Conservation (phyloP, 2,797 vertebrate species). For the Poecilia velifera region DNA sequence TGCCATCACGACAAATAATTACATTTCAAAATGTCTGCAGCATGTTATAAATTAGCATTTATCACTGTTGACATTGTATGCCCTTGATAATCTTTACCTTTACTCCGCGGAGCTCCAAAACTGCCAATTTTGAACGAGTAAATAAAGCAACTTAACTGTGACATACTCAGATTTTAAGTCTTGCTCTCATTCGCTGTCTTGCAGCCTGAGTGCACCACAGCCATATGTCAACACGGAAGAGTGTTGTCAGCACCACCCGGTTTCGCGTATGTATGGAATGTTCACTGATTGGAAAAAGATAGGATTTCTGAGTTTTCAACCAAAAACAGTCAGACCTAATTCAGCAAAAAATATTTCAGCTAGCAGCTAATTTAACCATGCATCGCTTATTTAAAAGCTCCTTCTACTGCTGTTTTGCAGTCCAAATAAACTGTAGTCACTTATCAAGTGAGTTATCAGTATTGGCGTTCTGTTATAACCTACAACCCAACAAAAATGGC, state of each 20-base stretch:
- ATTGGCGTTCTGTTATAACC: constrained; percentile 10
- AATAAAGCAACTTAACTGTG: not conserved
- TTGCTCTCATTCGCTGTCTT: too few relatives aligned
- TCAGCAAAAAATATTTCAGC: not conserved
- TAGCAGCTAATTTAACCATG: not conserved
- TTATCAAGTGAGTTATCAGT: constrained; percentile 12
- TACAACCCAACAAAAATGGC: constrained; percentile 18
- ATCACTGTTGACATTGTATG: not conserved
- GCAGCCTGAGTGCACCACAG: not conserved
- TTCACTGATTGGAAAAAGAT: not conserved
- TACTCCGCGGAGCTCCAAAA: not conserved
- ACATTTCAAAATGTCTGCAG: not conserved
- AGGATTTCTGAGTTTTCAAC: not conserved
- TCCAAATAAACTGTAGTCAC: constrained; percentile 23
- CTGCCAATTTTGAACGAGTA: not conserved
- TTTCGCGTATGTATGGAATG: not conserved
- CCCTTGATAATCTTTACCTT: not conserved
- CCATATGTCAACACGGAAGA: not conserved
- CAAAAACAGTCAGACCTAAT: not conserved
- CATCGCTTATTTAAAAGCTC: not conserved
- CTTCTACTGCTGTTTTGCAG: constrained; percentile 14
- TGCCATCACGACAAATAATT: not conserved
- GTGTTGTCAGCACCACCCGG: not conserved
- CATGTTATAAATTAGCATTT: not conserved
- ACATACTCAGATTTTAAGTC: not conserved